phyloP scores from a whole-genome alignment of 1,140 invertebrate genomes.

The Cardiocondyla obscurior region DNA sequence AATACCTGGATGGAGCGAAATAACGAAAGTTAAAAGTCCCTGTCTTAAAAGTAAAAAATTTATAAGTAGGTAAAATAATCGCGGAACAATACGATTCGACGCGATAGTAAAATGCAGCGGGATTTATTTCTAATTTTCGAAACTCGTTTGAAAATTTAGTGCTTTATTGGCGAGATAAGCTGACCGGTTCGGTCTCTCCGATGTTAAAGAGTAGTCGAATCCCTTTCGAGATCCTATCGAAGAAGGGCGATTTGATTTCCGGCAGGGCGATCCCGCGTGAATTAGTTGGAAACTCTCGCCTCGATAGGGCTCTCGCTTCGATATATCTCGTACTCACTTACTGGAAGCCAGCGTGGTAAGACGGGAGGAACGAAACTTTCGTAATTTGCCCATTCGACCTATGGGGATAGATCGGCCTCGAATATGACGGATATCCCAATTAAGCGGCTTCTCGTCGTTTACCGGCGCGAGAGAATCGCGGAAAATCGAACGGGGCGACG shows the following conservation, averaged over 20 bases:
- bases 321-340: constrained; percentile 23
- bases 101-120: not conserved
- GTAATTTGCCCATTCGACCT: constrained; percentile 53
- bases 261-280: constrained; percentile 25
- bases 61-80: not conserved
- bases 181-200: not conserved
- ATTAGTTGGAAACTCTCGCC: constrained; percentile 52
- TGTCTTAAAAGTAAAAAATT: too few species aligned
- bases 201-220: not conserved
- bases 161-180: not conserved
- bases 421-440: constrained; percentile 56
- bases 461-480: not conserved
- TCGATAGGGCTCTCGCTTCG: constrained; percentile 31
- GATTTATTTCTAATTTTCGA: not conserved
- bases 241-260: constrained; percentile 44
- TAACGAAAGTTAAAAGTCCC: too few species aligned
- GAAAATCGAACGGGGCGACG: constrained; percentile 16
- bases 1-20: not conserved
- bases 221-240: not conserved
- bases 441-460: constrained; percentile 29
- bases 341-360: constrained; percentile 22
- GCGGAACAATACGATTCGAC: not conserved
- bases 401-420: constrained; percentile 20
- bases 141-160: not conserved
- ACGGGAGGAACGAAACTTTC: constrained; percentile 44